A percentile compares a stretch with the other conserved stretches of the same genome.
These are phyloP conservation scores for Acleris sparsana DNA, from an alignment of 2,888 invertebrate species.

Conservation along the genomic window DNA sequence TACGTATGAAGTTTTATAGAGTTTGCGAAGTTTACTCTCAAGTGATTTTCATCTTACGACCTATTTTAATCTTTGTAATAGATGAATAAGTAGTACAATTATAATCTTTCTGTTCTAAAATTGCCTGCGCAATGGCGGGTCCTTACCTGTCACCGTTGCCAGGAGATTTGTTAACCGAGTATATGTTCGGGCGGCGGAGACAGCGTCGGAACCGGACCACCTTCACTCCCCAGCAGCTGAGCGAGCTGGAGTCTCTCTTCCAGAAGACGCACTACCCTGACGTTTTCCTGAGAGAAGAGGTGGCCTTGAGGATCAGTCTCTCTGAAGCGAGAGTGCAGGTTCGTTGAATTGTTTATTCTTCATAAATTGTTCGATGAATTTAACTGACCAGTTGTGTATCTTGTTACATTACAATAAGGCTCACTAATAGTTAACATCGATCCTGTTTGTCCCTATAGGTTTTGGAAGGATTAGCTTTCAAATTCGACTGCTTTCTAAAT, in stretches of 20 bases:
- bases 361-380: not conserved
- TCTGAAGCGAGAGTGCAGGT: conserved; percentile 97
- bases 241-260: conserved; percentile 95
- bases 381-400: not conserved
- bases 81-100: not conserved
- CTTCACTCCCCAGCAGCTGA: conserved; percentile 96
- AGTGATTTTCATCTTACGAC: conserved; percentile 41
- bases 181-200: conserved; percentile 95
- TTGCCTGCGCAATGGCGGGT: conserved; percentile 86
- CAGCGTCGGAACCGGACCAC: conserved; percentile 96
- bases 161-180: conserved; percentile 94
- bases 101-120: not conserved
- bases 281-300: conserved; percentile 94
- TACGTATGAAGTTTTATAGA: conserved; percentile 26
- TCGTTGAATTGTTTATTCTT: too few relatives aligned
- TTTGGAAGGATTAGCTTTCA: too few relatives aligned
- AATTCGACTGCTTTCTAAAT: too few relatives aligned
- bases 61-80: not conserved
- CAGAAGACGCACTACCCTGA: conserved; percentile 98
- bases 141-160: conserved; percentile 93
- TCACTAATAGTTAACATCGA: too few relatives aligned
- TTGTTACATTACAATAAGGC: too few relatives aligned
- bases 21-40: conserved; percentile 41
- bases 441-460: too few relatives aligned
- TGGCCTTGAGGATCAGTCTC: conserved; percentile 94